Base-by-base conservation (phyloP, 2,888 invertebrate species). In the Drosophila cognata region DNA sequence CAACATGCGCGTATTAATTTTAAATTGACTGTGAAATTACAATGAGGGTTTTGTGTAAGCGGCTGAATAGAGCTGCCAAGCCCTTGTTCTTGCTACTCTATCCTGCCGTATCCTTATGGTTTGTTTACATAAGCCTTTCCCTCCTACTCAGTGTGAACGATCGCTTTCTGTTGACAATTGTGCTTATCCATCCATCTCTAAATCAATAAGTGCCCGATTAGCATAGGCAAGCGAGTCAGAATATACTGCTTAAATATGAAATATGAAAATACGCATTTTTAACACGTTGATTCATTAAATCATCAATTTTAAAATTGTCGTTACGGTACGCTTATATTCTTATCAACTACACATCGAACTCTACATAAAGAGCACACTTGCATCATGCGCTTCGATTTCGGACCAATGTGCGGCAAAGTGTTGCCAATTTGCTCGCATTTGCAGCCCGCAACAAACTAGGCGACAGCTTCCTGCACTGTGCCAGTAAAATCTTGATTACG, bases 11-110 rank as follows among this genome's bases (percentile, higher is more conserved):
- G 78, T 78, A 87, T 88, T 85, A 88, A 87, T 84, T 89, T 89
- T 87, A 88, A 87, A 87, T 87, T 90, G 90, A 88, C 90, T 90
- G 90, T 87, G 82, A 87, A 90, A 90, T 90, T 82, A 79, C 81
- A 79, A 74, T 64, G 79, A 79, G 63, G 61, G 64, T 66, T 72
- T 74, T 71, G 63, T 73, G 58, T 68, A 73, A 59, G 64, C 67
- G 59, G 56, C 52, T 60, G 51, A 73, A 59, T 53, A 21, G 3
- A 52, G 28, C 2, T 36, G 16, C 33, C 38, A n/a, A 18, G 3
- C 41, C 28, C 43, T 16, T 33, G 52, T 36, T 55, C 58, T 52
- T 46, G 31, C 35, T 46, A 18, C 33, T 18, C 13, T 25, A 46
- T 25, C 33, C 38, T 18, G 7, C 11, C 35, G 41, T 25, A 25